Base-by-base conservation (phyloP, 2,113 vertebrate species). In the Clupea harengus region DNA sequence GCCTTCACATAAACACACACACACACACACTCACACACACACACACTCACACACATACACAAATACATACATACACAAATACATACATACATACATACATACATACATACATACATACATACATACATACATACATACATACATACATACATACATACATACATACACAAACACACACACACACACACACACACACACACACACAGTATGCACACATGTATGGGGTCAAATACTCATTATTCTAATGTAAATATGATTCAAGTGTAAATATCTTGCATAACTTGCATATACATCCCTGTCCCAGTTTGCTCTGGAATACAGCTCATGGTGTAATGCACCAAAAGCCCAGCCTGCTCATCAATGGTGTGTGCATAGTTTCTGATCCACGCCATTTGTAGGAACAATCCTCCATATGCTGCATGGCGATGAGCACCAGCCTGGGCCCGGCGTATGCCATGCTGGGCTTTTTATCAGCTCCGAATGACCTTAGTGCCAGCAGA, bases 401-500 rank as follows among this genome's bases (percentile, higher is more conserved):
- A 25, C 64, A 67, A 67, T 10, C 64, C 64, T 67, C 64, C 64
- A 67, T 67, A 67, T 67, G 64, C 64, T 67, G 64, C 64, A 6
- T 28, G 64, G 72, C 25, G 4, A 39, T 32, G 25, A 32, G 25
- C 72, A 44, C 32, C 28, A 78, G 72, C 72, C 72, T 2, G 4
- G 28, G 72, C 72, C 72, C 25, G 28, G 28, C 17, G 25, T 78
- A 32, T 32, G 25, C 28, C 72, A 78, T 52, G 17, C 45, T n/a
- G 49, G 39, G 49, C 46, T 88, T 90, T 88, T 83, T 88, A 92
- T 92, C 88, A 89, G 88, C 92, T 94, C 91, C 91, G 90, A 86
- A 92, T 92, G 92, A 94, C 93, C 93, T 92, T 89, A 75, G 89
- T 91, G 87, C 91, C 91, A 91, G 85, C 92, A 91, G 93, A 94